Evolutionary conservation across 2,888 invertebrate genomes (phyloP).

Genomic region (Agonopterix heracliana): DNA sequence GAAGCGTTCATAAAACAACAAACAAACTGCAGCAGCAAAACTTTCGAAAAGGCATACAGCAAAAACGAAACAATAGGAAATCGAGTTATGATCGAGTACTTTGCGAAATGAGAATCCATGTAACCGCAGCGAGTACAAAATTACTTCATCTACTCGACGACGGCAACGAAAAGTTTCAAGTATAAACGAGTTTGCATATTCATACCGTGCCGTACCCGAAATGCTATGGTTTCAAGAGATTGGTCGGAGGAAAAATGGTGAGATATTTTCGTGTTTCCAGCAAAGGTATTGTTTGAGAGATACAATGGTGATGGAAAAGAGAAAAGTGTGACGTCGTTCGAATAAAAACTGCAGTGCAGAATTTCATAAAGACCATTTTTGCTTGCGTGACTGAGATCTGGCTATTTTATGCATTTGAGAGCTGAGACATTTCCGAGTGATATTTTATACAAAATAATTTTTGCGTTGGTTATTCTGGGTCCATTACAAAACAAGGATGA

Average conservation of each 20-base stretch:
- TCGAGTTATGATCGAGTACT: not conserved
- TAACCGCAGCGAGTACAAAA: conserved; percentile 1
- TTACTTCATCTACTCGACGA: conserved; percentile 6
- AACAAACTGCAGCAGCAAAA: too few species aligned
- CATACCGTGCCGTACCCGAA: conserved; percentile 13
- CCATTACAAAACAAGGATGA: too few species aligned
- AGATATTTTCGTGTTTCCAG: conserved; percentile 2
- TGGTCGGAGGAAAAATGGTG: conserved; percentile 8
- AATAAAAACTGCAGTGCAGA: too few species aligned
- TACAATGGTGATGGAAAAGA: not conserved
- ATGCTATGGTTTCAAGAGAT: conserved; percentile 8
- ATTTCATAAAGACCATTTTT: too few species aligned
- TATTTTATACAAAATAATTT: too few species aligned
- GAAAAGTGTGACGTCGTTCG: not conserved
- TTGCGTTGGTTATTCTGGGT: too few species aligned
- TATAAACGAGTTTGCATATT: conserved; percentile 19
- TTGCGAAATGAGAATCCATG: not conserved
- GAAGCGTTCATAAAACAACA: too few species aligned
- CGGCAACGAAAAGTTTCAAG: conserved; percentile 6
- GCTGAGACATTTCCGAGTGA: too few species aligned
- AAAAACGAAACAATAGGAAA: not conserved
- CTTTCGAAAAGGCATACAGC: too few species aligned
- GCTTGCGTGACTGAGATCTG: too few species aligned
- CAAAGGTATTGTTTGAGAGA: conserved; percentile 1
- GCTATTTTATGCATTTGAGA: too few species aligned